These are phyloP conservation scores for Frankliniella fusca DNA, from an alignment of 2,888 invertebrate species.

Conservation along the genomic window DNA sequence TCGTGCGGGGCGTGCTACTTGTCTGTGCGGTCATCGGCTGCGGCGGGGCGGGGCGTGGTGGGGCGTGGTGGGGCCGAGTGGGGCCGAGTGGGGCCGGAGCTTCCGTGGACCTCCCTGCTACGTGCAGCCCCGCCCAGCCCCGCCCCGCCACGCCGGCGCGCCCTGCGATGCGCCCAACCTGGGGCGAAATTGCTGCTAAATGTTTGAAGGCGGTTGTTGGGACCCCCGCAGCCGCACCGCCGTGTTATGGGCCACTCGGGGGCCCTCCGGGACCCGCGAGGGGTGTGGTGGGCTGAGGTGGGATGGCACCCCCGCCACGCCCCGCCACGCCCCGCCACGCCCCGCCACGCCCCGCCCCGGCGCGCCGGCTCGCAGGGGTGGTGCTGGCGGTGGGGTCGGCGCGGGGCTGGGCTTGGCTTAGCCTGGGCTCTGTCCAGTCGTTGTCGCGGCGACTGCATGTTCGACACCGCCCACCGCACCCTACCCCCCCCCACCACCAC, in stretches of 20 bases:
- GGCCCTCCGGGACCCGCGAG: not conserved
- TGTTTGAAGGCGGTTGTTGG: slow-evolving; percentile 16
- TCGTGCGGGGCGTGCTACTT: not conserved
- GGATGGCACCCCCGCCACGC: not conserved
- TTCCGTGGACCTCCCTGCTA: not conserved
- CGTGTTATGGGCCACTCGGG: slow-evolving; percentile 18
- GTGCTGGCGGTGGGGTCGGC: not conserved
- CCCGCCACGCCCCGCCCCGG: not conserved
- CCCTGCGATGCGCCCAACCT: not conserved
- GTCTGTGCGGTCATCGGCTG: not conserved
- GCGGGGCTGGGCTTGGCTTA: not conserved
- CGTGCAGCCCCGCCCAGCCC: not conserved
- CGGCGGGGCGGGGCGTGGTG: too few relatives aligned
- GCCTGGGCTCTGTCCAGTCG: not conserved
- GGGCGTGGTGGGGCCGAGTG: too few relatives aligned
- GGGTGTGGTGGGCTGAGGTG: not conserved
- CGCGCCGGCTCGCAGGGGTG: too few relatives aligned
- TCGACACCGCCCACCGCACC: too few relatives aligned
- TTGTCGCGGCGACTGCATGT: not conserved
- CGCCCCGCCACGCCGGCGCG: not conserved
- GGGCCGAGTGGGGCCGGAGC: too few relatives aligned
- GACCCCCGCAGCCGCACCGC: not conserved
- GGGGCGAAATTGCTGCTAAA: slow-evolving; percentile 13
- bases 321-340: not conserved
- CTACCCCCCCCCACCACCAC: too few relatives aligned